A percentile compares a stretch with the other conserved stretches of the same genome.
These are phyloP conservation scores for Digitonthophagus gazella DNA, from an alignment of 2,888 invertebrate genomes.

Conservation along the genomic window DNA sequence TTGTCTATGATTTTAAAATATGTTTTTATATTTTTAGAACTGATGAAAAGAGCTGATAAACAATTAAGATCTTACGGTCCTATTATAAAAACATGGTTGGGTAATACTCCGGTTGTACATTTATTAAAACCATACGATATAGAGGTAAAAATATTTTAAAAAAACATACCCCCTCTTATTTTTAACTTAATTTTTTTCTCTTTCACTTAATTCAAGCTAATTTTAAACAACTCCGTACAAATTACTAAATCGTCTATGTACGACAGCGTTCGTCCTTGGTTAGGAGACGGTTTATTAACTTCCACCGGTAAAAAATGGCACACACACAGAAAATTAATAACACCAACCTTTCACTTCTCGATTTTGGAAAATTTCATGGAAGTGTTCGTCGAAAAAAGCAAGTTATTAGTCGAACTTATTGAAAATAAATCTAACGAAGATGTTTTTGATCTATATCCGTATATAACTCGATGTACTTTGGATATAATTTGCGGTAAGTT, in stretches of 20 bases:
- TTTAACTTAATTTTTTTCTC: not conserved
- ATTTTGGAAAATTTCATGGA: constrained; percentile 24
- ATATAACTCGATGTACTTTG: constrained; percentile 17
- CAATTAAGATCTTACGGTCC: not conserved
- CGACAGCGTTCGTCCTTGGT: constrained; percentile 19
- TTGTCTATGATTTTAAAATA: not conserved
- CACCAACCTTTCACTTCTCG: constrained; percentile 25
- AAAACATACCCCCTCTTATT: too few relatives aligned
- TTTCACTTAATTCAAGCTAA: constrained; percentile 11
- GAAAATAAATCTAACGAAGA: constrained; percentile 13
- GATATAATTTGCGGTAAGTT: constrained; percentile 24
- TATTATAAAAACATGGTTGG: constrained; percentile 6
- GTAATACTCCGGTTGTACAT: not conserved
- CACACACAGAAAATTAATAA: constrained; percentile 21
- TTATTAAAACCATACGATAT: not conserved
- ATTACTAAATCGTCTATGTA: constrained; percentile 21
- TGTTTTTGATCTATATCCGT: constrained; percentile 8
- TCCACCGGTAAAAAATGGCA: constrained; percentile 25
- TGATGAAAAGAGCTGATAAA: not conserved
- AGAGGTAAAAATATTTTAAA: not conserved
- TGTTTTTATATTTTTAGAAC: not conserved
- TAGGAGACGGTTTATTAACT: constrained; percentile 24
- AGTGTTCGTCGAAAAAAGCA: constrained; percentile 19
- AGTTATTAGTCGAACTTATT: constrained; percentile 15
- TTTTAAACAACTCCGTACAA: constrained; percentile 24